A percentile compares a stretch with the other conserved stretches of the same genome.
Conservation (phyloP, 2,113 vertebrate genomes). For the Tetrax tetrax region DNA sequence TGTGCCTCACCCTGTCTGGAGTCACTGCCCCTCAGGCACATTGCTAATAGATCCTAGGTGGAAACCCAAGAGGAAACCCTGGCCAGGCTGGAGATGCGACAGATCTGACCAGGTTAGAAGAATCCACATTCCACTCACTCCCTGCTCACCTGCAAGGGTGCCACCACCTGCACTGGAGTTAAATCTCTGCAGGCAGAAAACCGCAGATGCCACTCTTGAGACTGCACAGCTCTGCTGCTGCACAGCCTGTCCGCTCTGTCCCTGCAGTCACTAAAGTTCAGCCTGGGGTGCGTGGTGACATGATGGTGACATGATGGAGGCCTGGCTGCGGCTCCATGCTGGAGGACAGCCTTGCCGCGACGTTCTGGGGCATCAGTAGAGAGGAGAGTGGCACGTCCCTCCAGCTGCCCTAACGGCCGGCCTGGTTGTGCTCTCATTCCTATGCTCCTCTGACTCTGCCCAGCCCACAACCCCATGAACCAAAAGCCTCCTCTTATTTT, state of each 20-base stretch:
- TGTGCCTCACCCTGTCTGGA: not conserved
- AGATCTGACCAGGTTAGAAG: not conserved
- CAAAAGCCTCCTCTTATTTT: not conserved
- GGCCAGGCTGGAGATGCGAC: not conserved
- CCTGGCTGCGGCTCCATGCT: not conserved
- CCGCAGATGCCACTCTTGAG: rapidly evolving
- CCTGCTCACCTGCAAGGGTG: not conserved
- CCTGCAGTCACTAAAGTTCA: not conserved
- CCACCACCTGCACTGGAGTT: not conserved
- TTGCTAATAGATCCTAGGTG: not conserved
- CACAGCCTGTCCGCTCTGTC: not conserved
- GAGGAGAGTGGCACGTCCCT: not conserved
- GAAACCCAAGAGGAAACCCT: not conserved
- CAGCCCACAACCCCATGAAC: not conserved
- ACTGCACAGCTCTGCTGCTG: not conserved
- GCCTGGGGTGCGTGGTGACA: not conserved
- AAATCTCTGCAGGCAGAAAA: not conserved
- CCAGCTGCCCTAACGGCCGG: not conserved
- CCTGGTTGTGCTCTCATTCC: not conserved
- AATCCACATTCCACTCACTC: not conserved
- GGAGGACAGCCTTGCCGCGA: not conserved
- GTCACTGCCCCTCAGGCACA: not conserved
- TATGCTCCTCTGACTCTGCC: not conserved
- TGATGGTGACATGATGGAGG: rapidly evolving
- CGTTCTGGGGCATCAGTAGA: not conserved